Evolutionary conservation across 2,113 vertebrate genomes (phyloP).

Genomic region (Alouatta palliata): DNA sequence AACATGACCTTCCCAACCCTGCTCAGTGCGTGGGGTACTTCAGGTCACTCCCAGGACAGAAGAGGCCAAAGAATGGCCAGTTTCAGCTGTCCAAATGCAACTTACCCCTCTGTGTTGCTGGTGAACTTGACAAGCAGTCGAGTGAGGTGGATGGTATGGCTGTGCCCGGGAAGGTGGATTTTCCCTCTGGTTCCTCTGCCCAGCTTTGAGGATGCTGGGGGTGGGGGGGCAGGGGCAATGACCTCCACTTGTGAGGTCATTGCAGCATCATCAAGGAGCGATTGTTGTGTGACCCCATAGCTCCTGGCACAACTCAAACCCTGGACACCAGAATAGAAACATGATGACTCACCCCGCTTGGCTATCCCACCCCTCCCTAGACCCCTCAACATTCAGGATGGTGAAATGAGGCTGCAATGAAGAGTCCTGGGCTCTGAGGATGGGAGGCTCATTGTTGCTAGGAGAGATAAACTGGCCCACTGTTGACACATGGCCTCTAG

Average conservation of each 20-base stretch:
- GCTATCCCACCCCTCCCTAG: background rate
- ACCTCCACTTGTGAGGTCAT: slow-evolving; percentile 65
- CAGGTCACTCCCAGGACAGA: background rate
- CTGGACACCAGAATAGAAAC: background rate
- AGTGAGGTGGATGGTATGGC: background rate
- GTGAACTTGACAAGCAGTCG: slow-evolving; percentile 44
- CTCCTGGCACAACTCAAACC: background rate
- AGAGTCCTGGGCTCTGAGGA: background rate
- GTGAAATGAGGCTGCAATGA: background rate
- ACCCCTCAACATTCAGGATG: background rate
- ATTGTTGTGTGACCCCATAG: slow-evolving; percentile 58
- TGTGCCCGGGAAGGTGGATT: slow-evolving; percentile 57
- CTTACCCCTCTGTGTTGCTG: slow-evolving; percentile 63
- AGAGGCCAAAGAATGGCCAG: background rate
- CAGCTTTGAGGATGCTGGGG: background rate
- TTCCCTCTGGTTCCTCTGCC: slow-evolving; percentile 46
- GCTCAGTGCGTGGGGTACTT: background rate
- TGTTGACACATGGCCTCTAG: background rate
- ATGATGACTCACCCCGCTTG: background rate
- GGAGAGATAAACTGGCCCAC: background rate
- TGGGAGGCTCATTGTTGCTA: background rate
- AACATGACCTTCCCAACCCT: background rate
- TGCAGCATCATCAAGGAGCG: background rate
- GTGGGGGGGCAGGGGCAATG: background rate
- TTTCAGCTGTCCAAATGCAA: background rate